Base-by-base conservation (phyloP, 2,113 vertebrate genomes). In the Malurus alboscapulatus region DNA sequence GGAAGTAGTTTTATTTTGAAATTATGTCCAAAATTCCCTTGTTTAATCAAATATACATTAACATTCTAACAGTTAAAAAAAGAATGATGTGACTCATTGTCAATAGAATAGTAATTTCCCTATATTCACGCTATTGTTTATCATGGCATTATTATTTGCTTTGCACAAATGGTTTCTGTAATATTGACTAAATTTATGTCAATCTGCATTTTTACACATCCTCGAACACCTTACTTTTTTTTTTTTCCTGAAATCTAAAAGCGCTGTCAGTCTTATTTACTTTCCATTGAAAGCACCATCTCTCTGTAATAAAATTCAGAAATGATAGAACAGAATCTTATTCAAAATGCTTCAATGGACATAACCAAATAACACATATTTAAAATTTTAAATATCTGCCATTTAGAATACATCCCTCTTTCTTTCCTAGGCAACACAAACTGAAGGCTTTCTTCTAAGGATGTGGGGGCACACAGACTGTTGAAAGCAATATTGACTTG, bases 131-230 rank as follows among this genome's bases (percentile, higher is more conserved):
- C 42, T 38, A 14, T 80, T 94, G 40, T 77, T 95, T 92, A n/a
- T 71, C 65, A 85, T 40, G 36, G 7, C 30, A 78, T 80, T 93
- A 59, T 25, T 72, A 53, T 63, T 87, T 73, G 15, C 15, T 94
- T 95, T 87, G 76, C 75, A 65, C 66, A 62, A 95, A 74, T 65
- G 8, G 17, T 58, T 96, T 93, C 57, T 68, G n/a, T 76, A 90
- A 87, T 92, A 87, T 78, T 92, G 82, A 95, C 78, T 93, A 81
- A 80, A 19, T 92, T 90, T 90, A 58, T 75, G 87, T 88, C 89
- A 93, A 62, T 93, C 76, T 94, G 40, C 57, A 73, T 94, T 93
- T 94, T 95, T 84, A 92, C 65, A 85, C 84, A 84, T 69, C 75
- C 63, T 88, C 87, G 75, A 96, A 74, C 67, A 93, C 8, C 50